Evolutionary conservation across 1,140 invertebrate species (phyloP).

Genomic region (Gryon sp.): DNA sequence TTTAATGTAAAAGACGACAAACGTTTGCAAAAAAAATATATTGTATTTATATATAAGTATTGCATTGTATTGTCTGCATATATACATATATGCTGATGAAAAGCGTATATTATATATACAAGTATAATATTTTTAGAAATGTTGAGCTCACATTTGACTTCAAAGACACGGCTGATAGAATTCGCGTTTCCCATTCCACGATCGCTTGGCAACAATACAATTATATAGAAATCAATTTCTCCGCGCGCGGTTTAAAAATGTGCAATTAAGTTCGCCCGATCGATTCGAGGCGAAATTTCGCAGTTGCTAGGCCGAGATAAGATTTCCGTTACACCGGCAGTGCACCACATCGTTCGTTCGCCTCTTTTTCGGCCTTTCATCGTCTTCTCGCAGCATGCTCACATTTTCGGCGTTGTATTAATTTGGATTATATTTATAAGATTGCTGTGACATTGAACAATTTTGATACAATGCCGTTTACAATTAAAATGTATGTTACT

Average conservation of each 20-base stretch:
- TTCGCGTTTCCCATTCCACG: slow-evolving; percentile 10
- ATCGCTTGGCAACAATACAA: slow-evolving; percentile 44
- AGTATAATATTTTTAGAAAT: not conserved
- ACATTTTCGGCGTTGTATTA: slow-evolving; percentile 1
- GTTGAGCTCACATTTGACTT: slow-evolving; percentile 38
- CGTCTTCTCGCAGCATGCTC: not conserved
- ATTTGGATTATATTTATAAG: not conserved
- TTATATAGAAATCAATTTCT: slow-evolving; percentile 33
- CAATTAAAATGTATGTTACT: not conserved
- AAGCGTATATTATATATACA: too few species aligned
- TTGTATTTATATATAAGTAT: too few species aligned
- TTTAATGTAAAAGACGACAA: too few species aligned
- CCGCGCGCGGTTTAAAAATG: slow-evolving; percentile 28
- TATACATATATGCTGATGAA: too few species aligned
- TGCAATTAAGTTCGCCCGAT: slow-evolving; percentile 45
- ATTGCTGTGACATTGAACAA: not conserved
- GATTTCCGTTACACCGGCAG: slow-evolving; percentile 12
- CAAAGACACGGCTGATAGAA: slow-evolving; percentile 9
- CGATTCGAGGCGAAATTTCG: slow-evolving; percentile 38
- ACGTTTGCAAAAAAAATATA: too few species aligned
- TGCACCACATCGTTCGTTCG: not conserved
- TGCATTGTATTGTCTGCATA: too few species aligned
- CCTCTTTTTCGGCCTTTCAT: not conserved
- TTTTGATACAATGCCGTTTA: not conserved
- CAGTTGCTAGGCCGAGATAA: slow-evolving; percentile 32